These are phyloP conservation scores for Cheilosia grossa DNA, from an alignment of 2,888 invertebrate genomes.

Conservation along the genomic window DNA sequence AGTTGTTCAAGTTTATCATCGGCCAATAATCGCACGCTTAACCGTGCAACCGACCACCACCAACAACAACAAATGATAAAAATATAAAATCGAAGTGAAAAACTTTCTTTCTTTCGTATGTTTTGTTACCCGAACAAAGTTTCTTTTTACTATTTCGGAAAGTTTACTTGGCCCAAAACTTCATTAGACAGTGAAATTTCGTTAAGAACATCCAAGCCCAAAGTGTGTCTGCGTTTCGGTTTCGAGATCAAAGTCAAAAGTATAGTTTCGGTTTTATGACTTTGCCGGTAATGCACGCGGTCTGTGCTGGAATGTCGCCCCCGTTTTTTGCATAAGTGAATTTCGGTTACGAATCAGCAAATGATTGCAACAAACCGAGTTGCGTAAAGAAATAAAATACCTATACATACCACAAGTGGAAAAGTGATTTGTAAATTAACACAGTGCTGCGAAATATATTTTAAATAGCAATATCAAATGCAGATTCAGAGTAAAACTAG, in stretches of 20 bases:
- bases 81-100: constrained; percentile 56
- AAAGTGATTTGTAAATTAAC: constrained; percentile 1
- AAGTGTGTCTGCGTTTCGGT: constrained; percentile 66
- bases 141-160: constrained; percentile 51
- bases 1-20: constrained; percentile 67
- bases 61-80: constrained; percentile 28
- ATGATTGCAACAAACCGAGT: neutral
- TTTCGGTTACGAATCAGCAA: neutral
- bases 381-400: neutral
- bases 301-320: neutral
- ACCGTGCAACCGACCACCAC: constrained; percentile 31
- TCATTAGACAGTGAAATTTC: constrained; percentile 68
- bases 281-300: constrained; percentile 44
- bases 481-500: constrained; percentile 60
- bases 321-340: constrained; percentile 25
- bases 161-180: constrained; percentile 67
- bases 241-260: constrained; percentile 71
- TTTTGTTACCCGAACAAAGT: constrained; percentile 18
- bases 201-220: constrained; percentile 34
- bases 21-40: constrained; percentile 54
- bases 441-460: constrained; percentile 4
- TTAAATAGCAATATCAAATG: constrained; percentile 42
- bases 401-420: neutral
- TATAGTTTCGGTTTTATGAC: constrained; percentile 61
- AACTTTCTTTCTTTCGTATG: constrained; percentile 39